Base-by-base conservation (phyloP, 2,888 invertebrate genomes). In the Lepidochitona cinerea region DNA sequence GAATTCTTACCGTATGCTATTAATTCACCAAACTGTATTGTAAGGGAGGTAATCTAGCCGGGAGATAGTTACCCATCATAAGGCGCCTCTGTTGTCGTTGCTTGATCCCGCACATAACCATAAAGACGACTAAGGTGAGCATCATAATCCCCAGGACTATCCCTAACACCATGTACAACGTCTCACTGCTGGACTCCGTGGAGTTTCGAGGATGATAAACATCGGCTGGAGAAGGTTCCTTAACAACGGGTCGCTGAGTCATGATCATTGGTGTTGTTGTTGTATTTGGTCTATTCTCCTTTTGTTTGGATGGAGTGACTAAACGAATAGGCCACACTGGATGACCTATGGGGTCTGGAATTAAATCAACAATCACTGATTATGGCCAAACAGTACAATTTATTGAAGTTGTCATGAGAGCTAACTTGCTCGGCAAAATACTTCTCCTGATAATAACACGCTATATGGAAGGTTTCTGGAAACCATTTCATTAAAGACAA, bases 51-150 rank as follows among this genome's bases (percentile, higher is more conserved):
- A n/a, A n/a, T n/a, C n/a, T n/a, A n/a, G n/a, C n/a, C n/a, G n/a
- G n/a, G n/a, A n/a, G n/a, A n/a, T n/a, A n/a, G n/a, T n/a, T n/a
- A n/a, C n/a, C n/a, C n/a, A n/a, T n/a, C 81, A 83, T 82, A 82
- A 87, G 83, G 35, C 84, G 79, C 37, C 87, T 77, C 75, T 87
- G 89, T 76, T 89, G 88, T 23, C 88, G 77, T 76, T 89, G 89
- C 77, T 88, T 89, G 83, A 87, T 85, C 79, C 87, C 86, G 71
- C 90, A 90, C 87, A 89, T 88, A 65, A 84, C 83, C 81, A 89
- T 87, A 76, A 90, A 87, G 26, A 88, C 80, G 7, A 89, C 77
- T 18, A 89, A 81, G 3, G 89, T 69, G 23, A 90, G 74, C 78
- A 89, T 83, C 83, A 90, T 84, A 64, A 87, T 82, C 7, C 89